Conservation (phyloP, 2,888 invertebrate genomes). For the Sminthurinus aureus region DNA sequence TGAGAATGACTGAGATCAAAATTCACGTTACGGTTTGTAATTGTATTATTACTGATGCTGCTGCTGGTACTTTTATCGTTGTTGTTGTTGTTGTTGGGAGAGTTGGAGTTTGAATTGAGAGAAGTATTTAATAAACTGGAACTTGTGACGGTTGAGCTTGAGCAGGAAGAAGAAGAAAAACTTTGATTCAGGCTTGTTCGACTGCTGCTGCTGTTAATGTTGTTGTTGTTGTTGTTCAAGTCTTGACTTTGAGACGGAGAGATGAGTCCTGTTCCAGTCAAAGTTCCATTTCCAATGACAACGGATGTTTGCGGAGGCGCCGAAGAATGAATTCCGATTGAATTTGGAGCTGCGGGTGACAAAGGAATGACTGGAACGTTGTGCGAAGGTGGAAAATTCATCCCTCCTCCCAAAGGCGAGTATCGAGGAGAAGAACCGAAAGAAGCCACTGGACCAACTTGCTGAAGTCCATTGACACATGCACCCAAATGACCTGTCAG, state of each 20-base stretch:
- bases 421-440: constrained; percentile 14
- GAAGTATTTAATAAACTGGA: background rate
- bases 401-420: background rate
- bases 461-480: constrained; percentile 72
- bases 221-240: constrained; percentile 30
- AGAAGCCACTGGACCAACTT: constrained; percentile 61
- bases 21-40: background rate
- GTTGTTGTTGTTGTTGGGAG: background rate
- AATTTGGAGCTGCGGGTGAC: constrained; percentile 21
- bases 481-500: constrained; percentile 72
- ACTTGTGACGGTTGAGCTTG: background rate
- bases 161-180: constrained; percentile 19
- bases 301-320: constrained; percentile 14
- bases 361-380: background rate
- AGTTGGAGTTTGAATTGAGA: background rate
- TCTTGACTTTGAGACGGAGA: background rate
- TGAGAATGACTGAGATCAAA: background rate
- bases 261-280: constrained; percentile 10
- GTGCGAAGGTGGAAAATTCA: background rate
- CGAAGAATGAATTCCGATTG: constrained; percentile 5
- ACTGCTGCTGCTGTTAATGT: constrained; percentile 56
- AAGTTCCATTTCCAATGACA: background rate
- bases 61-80: background rate
- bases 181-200: background rate
- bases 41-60: too few species aligned